Percentiles rank a stretch among this genome's conserved stretches.
phyloP scores from a whole-genome alignment of 2,113 vertebrate species.

The Irena cyanogastra region DNA sequence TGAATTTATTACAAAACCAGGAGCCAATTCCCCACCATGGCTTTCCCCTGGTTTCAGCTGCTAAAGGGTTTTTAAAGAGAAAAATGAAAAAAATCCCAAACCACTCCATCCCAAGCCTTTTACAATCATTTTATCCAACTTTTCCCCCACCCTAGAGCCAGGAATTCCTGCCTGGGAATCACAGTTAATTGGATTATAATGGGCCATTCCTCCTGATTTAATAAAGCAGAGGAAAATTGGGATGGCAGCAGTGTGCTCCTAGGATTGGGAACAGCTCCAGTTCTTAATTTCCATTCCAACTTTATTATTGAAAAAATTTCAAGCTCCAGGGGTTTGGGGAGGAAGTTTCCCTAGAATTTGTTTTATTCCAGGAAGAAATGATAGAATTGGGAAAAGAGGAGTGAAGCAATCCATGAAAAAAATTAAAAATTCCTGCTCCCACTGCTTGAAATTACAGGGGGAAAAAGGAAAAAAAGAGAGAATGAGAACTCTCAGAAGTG shows the following conservation, averaged over 20 bases:
- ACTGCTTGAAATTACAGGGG: constrained; percentile 26
- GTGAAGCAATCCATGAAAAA: not conserved
- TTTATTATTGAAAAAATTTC: constrained; percentile 15
- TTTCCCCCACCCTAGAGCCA: not conserved
- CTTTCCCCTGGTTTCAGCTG: not conserved
- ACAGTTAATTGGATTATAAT: constrained; percentile 63
- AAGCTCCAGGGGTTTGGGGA: constrained; percentile 49
- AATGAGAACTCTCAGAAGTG: not conserved
- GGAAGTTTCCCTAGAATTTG: constrained; percentile 28
- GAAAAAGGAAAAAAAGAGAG: not conserved
- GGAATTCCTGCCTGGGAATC: constrained; percentile 54
- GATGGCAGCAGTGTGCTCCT: not conserved
- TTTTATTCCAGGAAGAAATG: constrained; percentile 41
- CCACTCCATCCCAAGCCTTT: not conserved
- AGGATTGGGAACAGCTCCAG: constrained; percentile 31
- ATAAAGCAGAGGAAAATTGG: not conserved
- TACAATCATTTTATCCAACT: not conserved
- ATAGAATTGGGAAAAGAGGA: constrained; percentile 9
- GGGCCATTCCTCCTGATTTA: constrained; percentile 27
- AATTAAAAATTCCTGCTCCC: constrained; percentile 41
- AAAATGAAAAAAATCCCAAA: not conserved
- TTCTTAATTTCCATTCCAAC: constrained; percentile 24
- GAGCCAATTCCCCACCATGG: not conserved
- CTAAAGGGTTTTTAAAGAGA: not conserved
- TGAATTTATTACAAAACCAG: not conserved